phyloP scores from a whole-genome alignment of 2,113 vertebrate genomes.

The Cyprinodon brontotheroides region DNA sequence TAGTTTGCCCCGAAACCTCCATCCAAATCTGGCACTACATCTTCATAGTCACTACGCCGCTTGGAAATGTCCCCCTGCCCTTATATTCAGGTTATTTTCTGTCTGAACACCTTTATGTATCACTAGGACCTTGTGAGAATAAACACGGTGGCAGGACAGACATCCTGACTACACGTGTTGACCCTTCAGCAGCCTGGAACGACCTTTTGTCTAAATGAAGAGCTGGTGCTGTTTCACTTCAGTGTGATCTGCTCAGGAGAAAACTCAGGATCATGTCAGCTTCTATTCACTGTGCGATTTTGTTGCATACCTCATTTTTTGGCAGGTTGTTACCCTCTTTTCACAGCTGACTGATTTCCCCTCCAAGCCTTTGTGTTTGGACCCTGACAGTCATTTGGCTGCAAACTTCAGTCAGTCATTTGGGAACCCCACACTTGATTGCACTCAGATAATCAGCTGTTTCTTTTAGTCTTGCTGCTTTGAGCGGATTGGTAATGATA shows the following conservation, averaged over 20 bases:
- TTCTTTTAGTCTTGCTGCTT: background rate
- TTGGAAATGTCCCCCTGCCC: too few relatives aligned
- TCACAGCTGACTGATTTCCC: background rate
- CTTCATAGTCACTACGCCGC: too few relatives aligned
- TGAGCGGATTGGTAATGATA: background rate
- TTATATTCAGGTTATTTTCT: too few relatives aligned
- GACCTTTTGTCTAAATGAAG: too few relatives aligned
- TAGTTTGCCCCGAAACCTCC: too few relatives aligned
- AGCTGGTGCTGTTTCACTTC: background rate
- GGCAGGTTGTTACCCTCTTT: background rate
- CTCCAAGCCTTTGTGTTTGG: background rate
- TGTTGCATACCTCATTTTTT: background rate
- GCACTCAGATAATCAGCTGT: constrained; percentile 2
- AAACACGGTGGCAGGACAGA: too few relatives aligned
- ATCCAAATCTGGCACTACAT: too few relatives aligned
- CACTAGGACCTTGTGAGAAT: too few relatives aligned
- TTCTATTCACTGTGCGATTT: accelerated
- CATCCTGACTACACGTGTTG: too few relatives aligned
- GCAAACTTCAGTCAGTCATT: constrained; percentile 39
- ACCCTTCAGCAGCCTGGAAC: too few relatives aligned
- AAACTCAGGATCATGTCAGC: background rate
- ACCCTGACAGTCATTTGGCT: background rate
- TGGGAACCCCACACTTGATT: constrained; percentile 17
- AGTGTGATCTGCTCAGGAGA: background rate
- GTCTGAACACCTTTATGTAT: too few relatives aligned